Conservation (phyloP, 1,140 invertebrate species). For the Brachystomella parvula region DNA sequence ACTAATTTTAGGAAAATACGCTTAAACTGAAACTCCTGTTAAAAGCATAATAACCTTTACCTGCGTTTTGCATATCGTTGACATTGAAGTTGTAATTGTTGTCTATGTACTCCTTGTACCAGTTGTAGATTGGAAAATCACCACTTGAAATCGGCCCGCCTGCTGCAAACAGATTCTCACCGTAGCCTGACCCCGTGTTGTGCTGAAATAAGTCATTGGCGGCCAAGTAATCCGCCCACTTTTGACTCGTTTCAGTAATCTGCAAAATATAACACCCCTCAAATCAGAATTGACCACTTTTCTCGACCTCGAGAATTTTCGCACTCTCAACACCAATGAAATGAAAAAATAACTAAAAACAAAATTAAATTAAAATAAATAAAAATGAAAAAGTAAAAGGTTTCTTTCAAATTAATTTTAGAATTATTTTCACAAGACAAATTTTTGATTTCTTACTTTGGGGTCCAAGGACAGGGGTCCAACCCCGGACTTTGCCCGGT, state of each 20-base stretch:
- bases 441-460: neutral
- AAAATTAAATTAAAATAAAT: too few relatives aligned
- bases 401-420: too few relatives aligned
- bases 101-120: constrained; percentile 9
- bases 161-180: constrained; percentile 8
- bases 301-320: too few relatives aligned
- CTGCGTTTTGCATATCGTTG: neutral
- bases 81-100: constrained; percentile 8
- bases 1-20: neutral
- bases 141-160: neutral
- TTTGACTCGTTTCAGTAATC: neutral
- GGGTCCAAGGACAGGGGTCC: neutral
- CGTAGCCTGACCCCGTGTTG: neutral
- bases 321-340: too few relatives aligned
- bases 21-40: neutral
- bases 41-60: neutral
- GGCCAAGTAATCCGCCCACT: neutral
- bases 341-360: too few relatives aligned
- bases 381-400: too few relatives aligned
- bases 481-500: neutral
- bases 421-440: too few relatives aligned
- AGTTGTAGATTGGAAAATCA: neutral
- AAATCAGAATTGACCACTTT: too few relatives aligned
- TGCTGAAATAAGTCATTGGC: neutral
- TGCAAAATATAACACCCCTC: neutral